phyloP scores from a whole-genome alignment of 2,113 vertebrate genomes.

The Acrocephalus kingi region DNA sequence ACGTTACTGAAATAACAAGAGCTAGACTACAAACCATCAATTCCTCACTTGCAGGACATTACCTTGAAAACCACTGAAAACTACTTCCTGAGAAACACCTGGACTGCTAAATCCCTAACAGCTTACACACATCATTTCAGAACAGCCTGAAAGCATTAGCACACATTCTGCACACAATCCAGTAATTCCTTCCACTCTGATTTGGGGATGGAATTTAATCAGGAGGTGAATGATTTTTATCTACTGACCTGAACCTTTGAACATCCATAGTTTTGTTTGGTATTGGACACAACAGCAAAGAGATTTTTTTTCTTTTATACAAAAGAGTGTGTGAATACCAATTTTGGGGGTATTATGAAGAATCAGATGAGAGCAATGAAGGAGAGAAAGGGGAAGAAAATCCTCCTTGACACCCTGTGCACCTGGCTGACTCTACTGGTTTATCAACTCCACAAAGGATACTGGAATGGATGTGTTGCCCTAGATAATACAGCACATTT shows the following conservation, averaged over 20 bases:
- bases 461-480: not conserved
- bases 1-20: not conserved
- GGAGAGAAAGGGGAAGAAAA: not conserved
- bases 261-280: not conserved
- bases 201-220: not conserved
- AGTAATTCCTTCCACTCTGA: not conserved
- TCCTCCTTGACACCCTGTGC: not conserved
- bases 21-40: not conserved
- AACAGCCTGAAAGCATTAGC: not conserved
- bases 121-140: not conserved
- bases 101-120: not conserved
- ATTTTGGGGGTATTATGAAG: not conserved
- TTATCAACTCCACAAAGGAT: not conserved
- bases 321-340: not conserved
- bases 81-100: not conserved
- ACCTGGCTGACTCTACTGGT: not conserved
- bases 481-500: not conserved
- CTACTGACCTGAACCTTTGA: not conserved
- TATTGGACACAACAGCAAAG: not conserved
- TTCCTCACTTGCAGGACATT: not conserved
- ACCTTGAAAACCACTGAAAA: not conserved
- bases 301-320: not conserved
- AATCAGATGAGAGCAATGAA: not conserved
- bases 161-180: not conserved
- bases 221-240: not conserved